Evolutionary conservation across 2,888 invertebrate species (phyloP), one percentile per base, ranked within the genome.

Genomic region (Pristionchus arcanus): DNA sequence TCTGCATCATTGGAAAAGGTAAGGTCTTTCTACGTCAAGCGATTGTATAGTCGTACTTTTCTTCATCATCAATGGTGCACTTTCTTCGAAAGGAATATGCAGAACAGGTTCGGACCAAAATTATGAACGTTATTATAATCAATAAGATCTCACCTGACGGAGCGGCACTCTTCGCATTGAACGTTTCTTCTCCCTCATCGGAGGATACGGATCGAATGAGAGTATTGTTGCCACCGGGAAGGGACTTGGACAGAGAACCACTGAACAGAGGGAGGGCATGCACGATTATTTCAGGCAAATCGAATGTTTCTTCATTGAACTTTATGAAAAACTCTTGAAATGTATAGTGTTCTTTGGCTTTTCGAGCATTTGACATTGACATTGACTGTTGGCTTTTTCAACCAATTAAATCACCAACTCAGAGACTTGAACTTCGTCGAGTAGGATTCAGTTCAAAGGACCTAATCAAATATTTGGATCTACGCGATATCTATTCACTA

Each of bases 141-240:
- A 49, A 28, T 11, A 49, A n/a, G 28, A 3, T 31, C 37, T 42
- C 42, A 86, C 86, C 86, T 66, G 86, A 86, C 15, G 59, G 63
- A 16, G 86, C 86, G 4, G 34, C 19, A 34, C 86, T 86, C 66
- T 49, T 59, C 15, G 59, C 37, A 71, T 63, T 63, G 84, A 86
- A 42, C 13, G 86, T 86, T 42, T 49, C 86, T 16, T 86, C 86
- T 34, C 86, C 86, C 37, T 59, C 55, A 37, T 86, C 86, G 5
- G 63, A 63, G 2, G 86, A 86, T 0, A 86, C 66, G 4, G 86
- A 86, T 63, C 86, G 86, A 63, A 86, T 86, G 63, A 86, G 86
- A 11, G 31, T 25, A 28, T 34, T 37, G 25, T 37, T 28, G 28
- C 42, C 66, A 5, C 63, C 86, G 21, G 87, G 87, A 42, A 87